Base-by-base conservation (phyloP, 2,888 invertebrate species). In the Cantharis flavilabris region DNA sequence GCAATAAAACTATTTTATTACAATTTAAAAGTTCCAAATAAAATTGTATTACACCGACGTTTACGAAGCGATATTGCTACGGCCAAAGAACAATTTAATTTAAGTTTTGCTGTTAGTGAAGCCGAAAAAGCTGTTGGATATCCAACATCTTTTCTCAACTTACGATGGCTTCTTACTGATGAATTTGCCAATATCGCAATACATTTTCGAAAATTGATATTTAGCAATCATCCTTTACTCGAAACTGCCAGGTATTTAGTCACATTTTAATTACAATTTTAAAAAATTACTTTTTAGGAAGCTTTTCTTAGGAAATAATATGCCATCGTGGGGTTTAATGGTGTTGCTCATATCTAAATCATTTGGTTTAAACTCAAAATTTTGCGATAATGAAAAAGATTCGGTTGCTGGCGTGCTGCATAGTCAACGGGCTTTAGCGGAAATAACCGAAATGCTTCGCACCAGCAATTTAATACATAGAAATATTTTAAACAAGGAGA, bases 111-210 rank as follows among this genome's bases (percentile, higher is more conserved):
- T 2, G 95, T 98, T 18, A 96, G 95, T 80, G 97, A 98, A 87
- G 98, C 98, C 13, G 98, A 98, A 89, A 97, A 97, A 89, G 95
- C 98, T 80, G 97, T 98, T 33, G 98, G 98, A 3, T 98, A 98
- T 89, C 97, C 98, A 5, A 97, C 98, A 3, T 97, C 98, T 3
- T 97, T 97, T 88, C 90, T 98, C 77, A 97, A 96, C 86, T 89
- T 98, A 20, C 91, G 97, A 78, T 98, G 97, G 95, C 90, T 98
- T n/a, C 89, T 98, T 33, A 97, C 96, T 87, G 98, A 98, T 87
- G 98, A 98, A 90, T 94, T 98, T 76, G 97, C 97, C 0, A 98
- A 97, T 89, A 95, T 98, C 73, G 97, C 97, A 0, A 89, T 96
- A 71, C 96, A 98, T 87, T 90, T 98, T 80, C 92, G 97, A 80